phyloP scores from a whole-genome alignment of 2,797 vertebrate genomes.

The Typhlichthys eigenmanni region DNA sequence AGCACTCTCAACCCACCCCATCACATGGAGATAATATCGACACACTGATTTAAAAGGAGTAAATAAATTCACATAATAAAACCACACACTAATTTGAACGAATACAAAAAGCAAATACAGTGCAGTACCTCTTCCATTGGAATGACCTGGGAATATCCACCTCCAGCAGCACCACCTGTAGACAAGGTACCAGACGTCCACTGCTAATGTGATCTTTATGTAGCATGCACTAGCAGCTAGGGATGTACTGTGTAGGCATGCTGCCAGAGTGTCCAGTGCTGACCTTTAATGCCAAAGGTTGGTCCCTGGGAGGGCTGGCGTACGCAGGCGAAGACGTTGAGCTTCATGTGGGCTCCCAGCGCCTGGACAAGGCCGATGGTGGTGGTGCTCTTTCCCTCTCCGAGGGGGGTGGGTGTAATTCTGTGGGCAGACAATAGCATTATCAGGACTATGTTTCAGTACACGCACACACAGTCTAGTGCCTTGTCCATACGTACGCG shows the following conservation, averaged over 20 bases:
- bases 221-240: neutral
- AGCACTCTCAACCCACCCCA: too few relatives aligned
- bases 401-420: slow-evolving; percentile 96
- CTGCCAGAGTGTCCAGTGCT: neutral
- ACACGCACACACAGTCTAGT: too few relatives aligned
- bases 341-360: slow-evolving; percentile 89
- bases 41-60: too few relatives aligned
- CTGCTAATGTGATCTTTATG: neutral
- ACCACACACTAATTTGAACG: too few relatives aligned
- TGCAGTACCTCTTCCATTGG: slow-evolving; percentile 97
- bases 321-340: slow-evolving; percentile 94
- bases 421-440: slow-evolving; percentile 64
- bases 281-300: slow-evolving; percentile 98
- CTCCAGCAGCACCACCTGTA: slow-evolving; percentile 96
- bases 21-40: too few relatives aligned
- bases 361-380: slow-evolving; percentile 94
- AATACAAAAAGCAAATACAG: neutral
- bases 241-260: neutral
- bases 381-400: slow-evolving; percentile 98
- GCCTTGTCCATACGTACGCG: too few relatives aligned
- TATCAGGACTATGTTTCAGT: too few relatives aligned
- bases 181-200: slow-evolving; percentile 30
- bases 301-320: slow-evolving; percentile 97
- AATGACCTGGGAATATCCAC: slow-evolving; percentile 96
- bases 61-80: too few relatives aligned